Evolutionary conservation across 2,797 vertebrate species (phyloP).

Genomic region (Antrozous pallidus): DNA sequence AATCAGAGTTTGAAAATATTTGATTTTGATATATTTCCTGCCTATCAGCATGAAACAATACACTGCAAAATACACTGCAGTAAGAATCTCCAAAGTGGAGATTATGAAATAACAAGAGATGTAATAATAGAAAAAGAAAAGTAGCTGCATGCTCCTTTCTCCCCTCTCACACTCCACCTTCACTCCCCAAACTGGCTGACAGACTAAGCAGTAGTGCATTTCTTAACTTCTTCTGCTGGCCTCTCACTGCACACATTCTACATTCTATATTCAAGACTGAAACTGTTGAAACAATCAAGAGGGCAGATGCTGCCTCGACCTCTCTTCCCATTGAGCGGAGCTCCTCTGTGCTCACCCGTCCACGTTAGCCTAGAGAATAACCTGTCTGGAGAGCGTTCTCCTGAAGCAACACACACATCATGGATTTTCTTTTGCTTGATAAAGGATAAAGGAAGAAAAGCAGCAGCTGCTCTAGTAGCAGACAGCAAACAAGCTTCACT

Average conservation of each 20-base stretch:
- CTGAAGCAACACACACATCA: slow-evolving; percentile 68
- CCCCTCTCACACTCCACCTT: slow-evolving; percentile 2
- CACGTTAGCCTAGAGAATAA: slow-evolving; percentile 56
- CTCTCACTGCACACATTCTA: slow-evolving; percentile 26
- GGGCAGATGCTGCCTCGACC: slow-evolving; percentile 67
- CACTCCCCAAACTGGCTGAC: neutral
- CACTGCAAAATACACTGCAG: too few relatives aligned
- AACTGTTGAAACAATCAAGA: slow-evolving; percentile 68
- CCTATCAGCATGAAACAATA: neutral
- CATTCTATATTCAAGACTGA: slow-evolving; percentile 47
- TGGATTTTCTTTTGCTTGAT: slow-evolving; percentile 67
- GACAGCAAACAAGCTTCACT: slow-evolving; percentile 26
- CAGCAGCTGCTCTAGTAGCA: slow-evolving; percentile 66
- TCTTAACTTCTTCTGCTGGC: slow-evolving; percentile 48
- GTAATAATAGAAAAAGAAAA: slow-evolving; percentile 58
- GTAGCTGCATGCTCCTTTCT: slow-evolving; percentile 18
- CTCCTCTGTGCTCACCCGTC: slow-evolving; percentile 51
- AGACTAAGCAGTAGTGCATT: slow-evolving; percentile 38
- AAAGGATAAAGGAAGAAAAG: slow-evolving; percentile 76
- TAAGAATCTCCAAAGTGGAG: neutral
- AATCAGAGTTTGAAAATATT: neutral
- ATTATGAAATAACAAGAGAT: slow-evolving; percentile 54
- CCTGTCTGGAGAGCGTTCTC: slow-evolving; percentile 59
- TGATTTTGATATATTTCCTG: slow-evolving; percentile 22
- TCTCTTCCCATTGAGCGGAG: slow-evolving; percentile 68